Conservation (phyloP, 2,797 vertebrate species). For the Mus caroli region DNA sequence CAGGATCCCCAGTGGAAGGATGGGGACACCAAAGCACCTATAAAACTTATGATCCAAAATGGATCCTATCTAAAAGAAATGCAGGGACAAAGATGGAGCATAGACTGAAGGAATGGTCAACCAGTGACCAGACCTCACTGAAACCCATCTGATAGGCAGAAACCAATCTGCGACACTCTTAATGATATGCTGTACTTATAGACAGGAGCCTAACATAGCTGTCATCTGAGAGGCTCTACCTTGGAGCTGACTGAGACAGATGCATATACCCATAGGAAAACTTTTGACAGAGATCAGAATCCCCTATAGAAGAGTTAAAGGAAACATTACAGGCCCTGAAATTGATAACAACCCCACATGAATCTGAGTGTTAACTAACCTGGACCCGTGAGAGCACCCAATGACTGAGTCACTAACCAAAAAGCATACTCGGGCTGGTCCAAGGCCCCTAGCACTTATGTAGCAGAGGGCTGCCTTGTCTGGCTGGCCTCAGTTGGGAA, state of each 20-base stretch:
- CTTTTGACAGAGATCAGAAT: not conserved
- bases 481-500: no score
- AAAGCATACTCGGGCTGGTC: no score
- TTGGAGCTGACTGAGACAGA: not conserved
- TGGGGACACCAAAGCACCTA: not conserved
- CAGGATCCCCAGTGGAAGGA: not conserved
- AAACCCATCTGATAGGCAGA: not conserved
- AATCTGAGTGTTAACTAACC: not conserved
- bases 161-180: not conserved
- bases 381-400: not conserved
- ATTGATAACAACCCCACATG: not conserved
- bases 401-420: no score
- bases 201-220: not conserved
- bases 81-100: not conserved
- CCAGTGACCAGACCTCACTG: not conserved
- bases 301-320: not conserved
- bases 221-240: not conserved
- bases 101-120: not conserved
- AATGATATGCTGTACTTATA: not conserved
- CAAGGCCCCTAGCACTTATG: no score
- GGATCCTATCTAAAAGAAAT: not conserved
- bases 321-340: not conserved
- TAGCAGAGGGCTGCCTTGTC: no score
- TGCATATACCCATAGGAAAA: not conserved
- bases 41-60: not conserved